Evolutionary conservation across 2,888 invertebrate genomes (phyloP), one percentile per base, ranked within the genome.

Genomic region (Mesochorus sp.): DNA sequence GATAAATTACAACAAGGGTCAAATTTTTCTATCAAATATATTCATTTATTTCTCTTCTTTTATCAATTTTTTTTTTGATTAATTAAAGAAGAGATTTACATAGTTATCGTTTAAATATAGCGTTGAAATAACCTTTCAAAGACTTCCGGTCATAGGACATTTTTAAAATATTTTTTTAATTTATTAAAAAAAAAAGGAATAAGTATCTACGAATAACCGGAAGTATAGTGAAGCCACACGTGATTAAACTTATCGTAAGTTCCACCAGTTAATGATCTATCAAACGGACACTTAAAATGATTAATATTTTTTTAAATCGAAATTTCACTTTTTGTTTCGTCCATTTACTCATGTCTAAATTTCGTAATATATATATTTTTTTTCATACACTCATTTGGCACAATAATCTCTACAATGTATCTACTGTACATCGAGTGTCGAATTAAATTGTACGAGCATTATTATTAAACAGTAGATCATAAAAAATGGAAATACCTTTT

Each of bases 341-440:
- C n/a, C n/a, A n/a, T n/a, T n/a, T n/a, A n/a, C n/a, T n/a, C n/a
- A n/a, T n/a, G n/a, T n/a, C n/a, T n/a, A n/a, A n/a, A n/a, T n/a
- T n/a, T n/a, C n/a, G n/a, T n/a, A n/a, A n/a, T n/a, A n/a, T n/a
- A n/a, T n/a, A n/a, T n/a, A n/a, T n/a, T n/a, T n/a, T n/a, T n/a
- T n/a, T n/a, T n/a, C n/a, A n/a, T 5, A 42, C 49, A 31, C 17
- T 53, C 37, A 28, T 83, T 84, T 84, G 84, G 83, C 84, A 84
- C 84, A 73, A 75, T 68, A 74, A 79, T 74, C 76, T 47, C 39
- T 57, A 61, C 19, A 17, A 28, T 68, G 28, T 62, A 14, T 57
- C 59, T 21, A 68, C 12, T 44, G 19, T 66, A 74, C 12, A 59
- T 49, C 12, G 8, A n/a, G 21, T 39, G 19, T 10, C 24, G 3